phyloP scores from a whole-genome alignment of 1,140 invertebrate genomes.

The Ceratosolen solmsi region DNA sequence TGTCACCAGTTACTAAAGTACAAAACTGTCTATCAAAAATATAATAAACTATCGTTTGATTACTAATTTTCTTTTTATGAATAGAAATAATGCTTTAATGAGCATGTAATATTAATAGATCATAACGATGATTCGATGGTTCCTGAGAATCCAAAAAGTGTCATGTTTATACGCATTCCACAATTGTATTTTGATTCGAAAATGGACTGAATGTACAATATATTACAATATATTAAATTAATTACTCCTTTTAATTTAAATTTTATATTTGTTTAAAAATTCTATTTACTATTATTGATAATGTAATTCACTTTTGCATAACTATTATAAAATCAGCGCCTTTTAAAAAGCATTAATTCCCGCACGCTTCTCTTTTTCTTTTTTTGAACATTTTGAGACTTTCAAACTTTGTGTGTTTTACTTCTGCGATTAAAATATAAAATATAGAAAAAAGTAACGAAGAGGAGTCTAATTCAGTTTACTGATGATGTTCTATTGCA shows the following conservation, averaged over 20 bases:
- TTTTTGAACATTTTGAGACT: neutral
- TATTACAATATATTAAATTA: neutral
- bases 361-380: neutral
- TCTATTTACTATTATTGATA: neutral
- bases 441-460: too few relatives aligned
- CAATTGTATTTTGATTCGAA: neutral
- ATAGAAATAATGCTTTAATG: constrained; percentile 23
- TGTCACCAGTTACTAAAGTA: neutral
- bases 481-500: too few relatives aligned
- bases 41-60: neutral
- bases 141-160: neutral
- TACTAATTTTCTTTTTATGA: neutral
- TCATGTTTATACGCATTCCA: too few relatives aligned
- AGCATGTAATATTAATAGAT: neutral
- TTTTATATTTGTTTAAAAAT: neutral
- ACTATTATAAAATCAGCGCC: too few relatives aligned
- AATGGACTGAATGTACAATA: neutral
- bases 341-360: neutral
- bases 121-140: neutral
- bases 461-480: too few relatives aligned
- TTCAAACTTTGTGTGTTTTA: neutral
- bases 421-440: too few relatives aligned
- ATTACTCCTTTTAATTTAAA: neutral
- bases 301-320: too few relatives aligned
- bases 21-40: neutral